phyloP scores from a whole-genome alignment of 2,888 invertebrate genomes.

The Craniophora ligustri region DNA sequence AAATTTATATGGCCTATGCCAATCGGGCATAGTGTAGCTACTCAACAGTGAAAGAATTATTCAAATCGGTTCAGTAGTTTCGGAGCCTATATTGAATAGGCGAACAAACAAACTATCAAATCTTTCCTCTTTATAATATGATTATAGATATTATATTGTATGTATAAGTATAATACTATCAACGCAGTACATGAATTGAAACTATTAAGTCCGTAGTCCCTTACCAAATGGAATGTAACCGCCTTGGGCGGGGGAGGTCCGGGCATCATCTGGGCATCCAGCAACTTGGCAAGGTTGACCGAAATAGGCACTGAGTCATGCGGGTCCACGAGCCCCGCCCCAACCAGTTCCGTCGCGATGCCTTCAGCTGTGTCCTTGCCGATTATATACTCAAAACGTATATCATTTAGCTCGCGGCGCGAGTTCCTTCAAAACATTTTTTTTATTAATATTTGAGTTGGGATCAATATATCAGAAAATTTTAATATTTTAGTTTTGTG shows the following conservation, averaged over 20 bases:
- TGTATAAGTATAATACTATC: no score
- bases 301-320: conserved; percentile 74
- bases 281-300: conserved; percentile 67
- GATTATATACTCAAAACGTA: conserved; percentile 98
- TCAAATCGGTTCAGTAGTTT: no score
- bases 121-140: no score
- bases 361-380: conserved; percentile 97
- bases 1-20: no score
- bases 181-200: not conserved
- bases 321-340: conserved; percentile 97
- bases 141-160: no score
- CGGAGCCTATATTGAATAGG: no score
- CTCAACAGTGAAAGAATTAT: no score
- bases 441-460: not conserved
- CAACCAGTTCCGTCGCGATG: conserved; percentile 97
- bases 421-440: conserved; percentile 90
- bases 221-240: conserved; percentile 80
- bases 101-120: no score
- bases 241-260: conserved; percentile 37
- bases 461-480: not conserved
- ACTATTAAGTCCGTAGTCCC: conserved; percentile 13
- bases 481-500: no score
- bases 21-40: no score
- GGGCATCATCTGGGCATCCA: conserved; percentile 53
- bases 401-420: conserved; percentile 97